Evolutionary conservation across 37 sponge, comb jelly and placozoan species (phyloP), one percentile per base, ranked within the genome.

Genomic region (Halisarca cf. caerulea): DNA sequence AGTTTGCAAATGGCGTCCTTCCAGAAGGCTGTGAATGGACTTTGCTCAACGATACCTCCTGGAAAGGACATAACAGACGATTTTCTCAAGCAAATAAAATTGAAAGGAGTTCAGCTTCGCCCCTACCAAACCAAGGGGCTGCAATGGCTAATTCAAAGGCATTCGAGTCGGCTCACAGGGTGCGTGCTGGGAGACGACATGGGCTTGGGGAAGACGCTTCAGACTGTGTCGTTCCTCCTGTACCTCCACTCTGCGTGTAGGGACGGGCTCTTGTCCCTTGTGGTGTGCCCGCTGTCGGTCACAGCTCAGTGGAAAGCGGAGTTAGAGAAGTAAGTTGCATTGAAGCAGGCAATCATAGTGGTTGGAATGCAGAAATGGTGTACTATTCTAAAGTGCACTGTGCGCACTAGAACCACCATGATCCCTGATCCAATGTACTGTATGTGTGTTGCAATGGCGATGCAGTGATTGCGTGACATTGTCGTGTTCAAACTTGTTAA

Each of bases 171-270:
- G 3, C 38, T 70, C 21, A 89, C 80, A 79, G 95, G 95, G 8
- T 94, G 95, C 74, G 89, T 94, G 33, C 79, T 94, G 0, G 95
- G 95, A 0, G 95, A 94, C 60, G 95, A 94, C 57, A 94, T 94
- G 95, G 95, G 95, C 2, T 82, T 94, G 70, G 95, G 95, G 32
- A 94, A 94, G 58, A 94, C 95, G 7, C 60, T 89, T 38, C 88
- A 93, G 88, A 78, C 93, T 0, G 82, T 93, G 11, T 58, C 89
- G 3, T 80, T 88, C 23, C 82, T 93, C 79, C 69, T 89, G 68
- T 89, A 89, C 64, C 60, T 93, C 62, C 25, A 39, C 9, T 53
- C 43, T 18, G n/a, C 36, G 11, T 38, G 6, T 18, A 80, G 73
- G 8, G 15, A 8, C 58, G 33, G 20, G 30, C 78, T 83, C 0